Conservation (phyloP, 2,797 vertebrate genomes). For the Apogon talboti region DNA sequence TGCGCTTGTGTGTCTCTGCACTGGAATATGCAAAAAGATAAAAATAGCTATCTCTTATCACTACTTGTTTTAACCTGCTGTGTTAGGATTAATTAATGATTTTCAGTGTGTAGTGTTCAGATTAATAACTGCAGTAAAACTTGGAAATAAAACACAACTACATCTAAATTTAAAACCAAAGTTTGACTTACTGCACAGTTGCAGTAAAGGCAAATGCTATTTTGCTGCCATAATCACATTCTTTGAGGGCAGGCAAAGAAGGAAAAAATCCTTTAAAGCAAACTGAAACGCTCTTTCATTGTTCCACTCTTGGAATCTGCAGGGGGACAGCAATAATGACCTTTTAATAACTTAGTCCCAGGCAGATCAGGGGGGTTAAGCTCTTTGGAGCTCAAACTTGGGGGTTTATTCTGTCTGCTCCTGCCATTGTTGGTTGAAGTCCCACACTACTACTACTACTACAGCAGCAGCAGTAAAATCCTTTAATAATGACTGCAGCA, state of each 20-base stretch:
- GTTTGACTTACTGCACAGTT: constrained; percentile 20
- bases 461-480: constrained; percentile 30
- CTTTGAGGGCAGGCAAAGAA: constrained; percentile 46
- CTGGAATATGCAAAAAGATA: constrained; percentile 13
- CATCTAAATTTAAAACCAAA: constrained; percentile 19
- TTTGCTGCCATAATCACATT: constrained; percentile 61
- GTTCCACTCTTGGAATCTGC: constrained; percentile 68
- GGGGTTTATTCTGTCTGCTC: constrained; percentile 71
- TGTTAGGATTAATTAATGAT: neutral
- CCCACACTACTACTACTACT: constrained; percentile 32
- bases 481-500: constrained; percentile 56
- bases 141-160: constrained; percentile 12
- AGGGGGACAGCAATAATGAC: constrained; percentile 71
- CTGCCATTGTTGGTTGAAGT: constrained; percentile 54
- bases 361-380: constrained; percentile 68
- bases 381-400: constrained; percentile 64
- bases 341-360: constrained; percentile 77
- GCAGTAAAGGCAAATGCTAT: constrained; percentile 12
- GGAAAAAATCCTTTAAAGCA: constrained; percentile 48
- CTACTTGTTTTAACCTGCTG: constrained; percentile 6
- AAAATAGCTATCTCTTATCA: constrained; percentile 7
- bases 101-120: constrained; percentile 2
- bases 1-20: constrained; percentile 26
- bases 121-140: constrained; percentile 1
- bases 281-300: constrained; percentile 67